phyloP scores from a whole-genome alignment of 2,113 vertebrate genomes.

The Phocoena sinus region DNA sequence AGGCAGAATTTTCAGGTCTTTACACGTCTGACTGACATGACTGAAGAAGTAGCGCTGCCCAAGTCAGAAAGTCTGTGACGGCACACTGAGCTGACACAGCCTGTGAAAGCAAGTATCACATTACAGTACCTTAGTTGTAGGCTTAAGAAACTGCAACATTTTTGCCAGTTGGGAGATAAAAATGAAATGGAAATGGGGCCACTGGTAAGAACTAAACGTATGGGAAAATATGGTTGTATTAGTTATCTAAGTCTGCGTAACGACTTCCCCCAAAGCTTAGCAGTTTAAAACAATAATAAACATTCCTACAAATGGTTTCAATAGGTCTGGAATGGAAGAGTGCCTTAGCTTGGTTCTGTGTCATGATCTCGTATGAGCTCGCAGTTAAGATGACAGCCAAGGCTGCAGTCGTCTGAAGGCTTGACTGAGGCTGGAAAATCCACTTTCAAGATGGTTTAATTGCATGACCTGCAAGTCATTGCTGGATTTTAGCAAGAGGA shows the following conservation, averaged over 20 bases:
- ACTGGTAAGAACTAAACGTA: neutral
- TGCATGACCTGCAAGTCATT: too few relatives aligned
- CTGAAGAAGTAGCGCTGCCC: neutral
- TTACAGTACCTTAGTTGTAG: neutral
- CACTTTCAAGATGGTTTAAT: neutral
- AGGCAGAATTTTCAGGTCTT: neutral
- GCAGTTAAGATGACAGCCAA: neutral
- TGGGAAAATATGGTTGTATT: neutral
- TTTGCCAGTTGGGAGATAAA: neutral
- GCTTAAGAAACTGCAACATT: neutral
- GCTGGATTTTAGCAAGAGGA: too few relatives aligned
- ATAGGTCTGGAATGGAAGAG: neutral
- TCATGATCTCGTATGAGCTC: neutral
- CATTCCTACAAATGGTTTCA: neutral
- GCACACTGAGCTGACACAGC: neutral
- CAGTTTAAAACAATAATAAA: neutral
- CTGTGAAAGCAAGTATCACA: neutral
- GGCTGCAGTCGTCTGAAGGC: neutral
- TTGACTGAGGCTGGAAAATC: neutral
- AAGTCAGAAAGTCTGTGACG: neutral
- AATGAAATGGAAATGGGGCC: neutral
- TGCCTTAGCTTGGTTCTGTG: too few relatives aligned
- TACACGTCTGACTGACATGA: fast-evolving
- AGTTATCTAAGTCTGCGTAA: neutral
- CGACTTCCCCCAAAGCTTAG: neutral